Evolutionary conservation across 2,113 vertebrate genomes (phyloP).

Genomic region (Lepus europaeus): DNA sequence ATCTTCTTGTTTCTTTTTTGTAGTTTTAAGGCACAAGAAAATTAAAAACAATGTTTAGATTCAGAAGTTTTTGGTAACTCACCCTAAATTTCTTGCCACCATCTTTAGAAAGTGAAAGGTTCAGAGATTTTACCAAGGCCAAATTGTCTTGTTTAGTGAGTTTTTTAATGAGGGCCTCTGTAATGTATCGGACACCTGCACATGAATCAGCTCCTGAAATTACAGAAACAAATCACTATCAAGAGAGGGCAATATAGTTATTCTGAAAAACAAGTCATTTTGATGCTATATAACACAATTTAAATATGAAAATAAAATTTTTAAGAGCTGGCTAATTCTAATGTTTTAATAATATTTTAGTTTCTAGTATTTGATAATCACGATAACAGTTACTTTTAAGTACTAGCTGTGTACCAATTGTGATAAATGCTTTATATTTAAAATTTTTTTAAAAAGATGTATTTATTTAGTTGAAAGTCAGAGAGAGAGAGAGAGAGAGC

Average conservation of each 20-base stretch:
- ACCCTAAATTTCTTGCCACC: constrained; percentile 92
- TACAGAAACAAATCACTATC: constrained; percentile 72
- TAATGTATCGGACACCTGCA: constrained; percentile 90
- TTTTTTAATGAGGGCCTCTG: constrained; percentile 89
- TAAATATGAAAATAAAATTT: constrained; percentile 47
- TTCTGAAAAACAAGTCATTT: constrained; percentile 24
- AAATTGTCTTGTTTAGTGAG: constrained; percentile 91
- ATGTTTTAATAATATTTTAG: constrained; percentile 36
- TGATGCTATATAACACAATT: constrained; percentile 40
- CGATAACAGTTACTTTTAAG: background rate
- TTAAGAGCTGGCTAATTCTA: background rate
- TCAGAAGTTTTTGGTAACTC: constrained; percentile 64
- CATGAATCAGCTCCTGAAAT: constrained; percentile 85
- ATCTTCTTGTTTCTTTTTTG: background rate
- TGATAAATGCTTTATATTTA: constrained; percentile 35
- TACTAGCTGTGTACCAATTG: background rate
- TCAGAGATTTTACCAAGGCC: constrained; percentile 86
- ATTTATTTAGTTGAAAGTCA: too few species aligned
- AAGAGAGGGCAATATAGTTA: constrained; percentile 39
- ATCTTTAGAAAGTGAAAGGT: constrained; percentile 90
- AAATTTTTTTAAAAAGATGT: background rate
- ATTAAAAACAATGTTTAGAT: constrained; percentile 21
- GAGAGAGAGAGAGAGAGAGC: too few species aligned
- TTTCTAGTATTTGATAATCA: constrained; percentile 42
- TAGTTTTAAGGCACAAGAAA: constrained; percentile 31